Conservation (phyloP, 35 echinoderm and acorn worm species). For the Lytechinus pictus region DNA sequence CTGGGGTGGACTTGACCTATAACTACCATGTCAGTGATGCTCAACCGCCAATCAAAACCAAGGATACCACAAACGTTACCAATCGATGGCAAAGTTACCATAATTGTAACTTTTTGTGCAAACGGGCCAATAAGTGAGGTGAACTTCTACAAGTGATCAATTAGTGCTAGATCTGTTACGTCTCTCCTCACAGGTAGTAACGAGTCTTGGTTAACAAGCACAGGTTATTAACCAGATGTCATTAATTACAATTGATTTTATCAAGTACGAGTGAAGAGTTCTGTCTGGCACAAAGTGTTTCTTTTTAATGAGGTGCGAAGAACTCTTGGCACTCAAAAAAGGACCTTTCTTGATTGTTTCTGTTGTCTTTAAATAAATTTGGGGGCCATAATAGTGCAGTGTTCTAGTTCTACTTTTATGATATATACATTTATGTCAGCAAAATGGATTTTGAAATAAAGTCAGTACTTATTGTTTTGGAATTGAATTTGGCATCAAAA, state of each 20-base stretch:
- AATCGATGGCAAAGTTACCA: no score
- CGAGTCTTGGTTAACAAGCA: neutral
- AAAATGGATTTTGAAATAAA: no score
- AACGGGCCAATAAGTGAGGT: no score
- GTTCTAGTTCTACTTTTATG: no score
- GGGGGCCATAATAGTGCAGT: neutral
- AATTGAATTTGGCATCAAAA: neutral
- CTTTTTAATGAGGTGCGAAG: neutral
- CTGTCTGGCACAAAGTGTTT: neutral
- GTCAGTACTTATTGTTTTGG: neutral
- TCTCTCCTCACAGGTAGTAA: neutral
- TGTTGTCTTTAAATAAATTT: neutral
- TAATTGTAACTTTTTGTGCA: no score
- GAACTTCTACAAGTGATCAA: neutral
- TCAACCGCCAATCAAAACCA: no score
- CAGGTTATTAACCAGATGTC: neutral
- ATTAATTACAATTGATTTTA: slow-evolving; percentile 7
- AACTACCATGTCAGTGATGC: no score
- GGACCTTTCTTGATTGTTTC: neutral
- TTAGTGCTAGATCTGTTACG: neutral
- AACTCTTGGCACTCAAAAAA: neutral
- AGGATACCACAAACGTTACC: no score
- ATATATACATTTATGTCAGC: no score
- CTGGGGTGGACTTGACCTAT: no score
- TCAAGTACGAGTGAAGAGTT: neutral